Evolutionary conservation across 2,888 invertebrate species (phyloP).

Genomic region (Biston stratarius): DNA sequence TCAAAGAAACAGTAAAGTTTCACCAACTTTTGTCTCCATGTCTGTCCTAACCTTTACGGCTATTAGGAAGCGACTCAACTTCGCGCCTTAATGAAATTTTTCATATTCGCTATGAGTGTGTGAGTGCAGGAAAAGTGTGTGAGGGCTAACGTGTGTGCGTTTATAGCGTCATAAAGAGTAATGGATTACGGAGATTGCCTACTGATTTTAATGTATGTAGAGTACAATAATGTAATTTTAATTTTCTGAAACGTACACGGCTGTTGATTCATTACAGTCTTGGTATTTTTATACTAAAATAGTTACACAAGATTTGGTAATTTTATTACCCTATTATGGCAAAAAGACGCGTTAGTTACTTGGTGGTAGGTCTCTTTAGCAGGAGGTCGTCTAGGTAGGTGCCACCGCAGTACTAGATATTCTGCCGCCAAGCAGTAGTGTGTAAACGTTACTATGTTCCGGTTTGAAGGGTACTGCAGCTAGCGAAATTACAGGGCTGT

Average conservation of each 20-base stretch:
- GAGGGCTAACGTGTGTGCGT: slow-evolving; percentile 2
- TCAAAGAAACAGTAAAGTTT: not conserved
- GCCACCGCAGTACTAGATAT: too few species aligned
- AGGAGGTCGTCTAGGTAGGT: too few species aligned
- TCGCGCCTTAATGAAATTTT: slow-evolving; percentile 46
- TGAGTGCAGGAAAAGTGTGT: not conserved
- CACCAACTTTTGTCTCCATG: not conserved
- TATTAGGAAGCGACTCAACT: slow-evolving; percentile 39
- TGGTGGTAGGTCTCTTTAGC: too few species aligned
- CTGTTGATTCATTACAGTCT: too few species aligned
- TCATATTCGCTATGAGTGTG: slow-evolving; percentile 32
- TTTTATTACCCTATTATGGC: too few species aligned
- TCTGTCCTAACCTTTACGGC: slow-evolving; percentile 23
- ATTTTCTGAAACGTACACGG: not conserved
- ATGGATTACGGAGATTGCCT: slow-evolving; percentile 41
- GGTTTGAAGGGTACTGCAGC: too few species aligned
- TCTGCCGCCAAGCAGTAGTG: too few species aligned
- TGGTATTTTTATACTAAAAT: too few species aligned
- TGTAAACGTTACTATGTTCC: too few species aligned
- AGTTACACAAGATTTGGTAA: too few species aligned
- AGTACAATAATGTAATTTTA: slow-evolving; percentile 10
- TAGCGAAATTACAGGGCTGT: too few species aligned
- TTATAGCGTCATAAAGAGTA: slow-evolving; percentile 36
- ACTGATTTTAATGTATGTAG: slow-evolving; percentile 30
- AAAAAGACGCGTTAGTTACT: too few species aligned